phyloP scores from a whole-genome alignment of 2,888 invertebrate genomes.

The Eristalinus sepulchralis region DNA sequence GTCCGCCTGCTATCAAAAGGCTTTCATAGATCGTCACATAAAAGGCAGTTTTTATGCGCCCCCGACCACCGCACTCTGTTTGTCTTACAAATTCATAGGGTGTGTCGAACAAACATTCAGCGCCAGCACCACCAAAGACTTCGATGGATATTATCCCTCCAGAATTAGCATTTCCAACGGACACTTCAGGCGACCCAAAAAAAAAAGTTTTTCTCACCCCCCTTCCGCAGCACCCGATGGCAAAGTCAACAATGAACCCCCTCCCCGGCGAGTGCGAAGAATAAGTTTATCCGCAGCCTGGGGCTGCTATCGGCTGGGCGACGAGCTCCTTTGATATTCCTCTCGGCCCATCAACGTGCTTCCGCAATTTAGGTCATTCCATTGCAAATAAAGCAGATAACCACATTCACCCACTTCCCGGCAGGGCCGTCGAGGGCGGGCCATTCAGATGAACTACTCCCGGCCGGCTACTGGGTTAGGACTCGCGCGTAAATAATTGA shows the following conservation, averaged over 20 bases:
- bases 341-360: slow-evolving; percentile 47
- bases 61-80: not conserved
- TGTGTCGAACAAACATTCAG: not conserved
- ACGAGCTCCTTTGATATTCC: slow-evolving; percentile 26
- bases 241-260: not conserved
- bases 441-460: slow-evolving; percentile 60
- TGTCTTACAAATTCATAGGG: not conserved
- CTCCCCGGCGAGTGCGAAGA: not conserved
- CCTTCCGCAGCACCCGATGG: not conserved
- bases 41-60: not conserved
- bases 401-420: slow-evolving; percentile 63
- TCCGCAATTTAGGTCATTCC: slow-evolving; percentile 63
- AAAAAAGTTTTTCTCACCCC: not conserved
- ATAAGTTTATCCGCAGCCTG: not conserved
- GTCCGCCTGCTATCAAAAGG: not conserved
- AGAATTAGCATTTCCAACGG: slow-evolving; percentile 14
- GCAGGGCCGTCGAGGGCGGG: slow-evolving; percentile 33
- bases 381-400: slow-evolving; percentile 60
- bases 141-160: not conserved
- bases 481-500: slow-evolving; percentile 63
- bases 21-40: not conserved
- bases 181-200: not conserved
- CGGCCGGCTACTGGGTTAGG: slow-evolving; percentile 54
- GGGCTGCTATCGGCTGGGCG: slow-evolving; percentile 21
- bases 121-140: not conserved